Base-by-base conservation (phyloP, 2,888 invertebrate genomes). In the Clanis bilineata region DNA sequence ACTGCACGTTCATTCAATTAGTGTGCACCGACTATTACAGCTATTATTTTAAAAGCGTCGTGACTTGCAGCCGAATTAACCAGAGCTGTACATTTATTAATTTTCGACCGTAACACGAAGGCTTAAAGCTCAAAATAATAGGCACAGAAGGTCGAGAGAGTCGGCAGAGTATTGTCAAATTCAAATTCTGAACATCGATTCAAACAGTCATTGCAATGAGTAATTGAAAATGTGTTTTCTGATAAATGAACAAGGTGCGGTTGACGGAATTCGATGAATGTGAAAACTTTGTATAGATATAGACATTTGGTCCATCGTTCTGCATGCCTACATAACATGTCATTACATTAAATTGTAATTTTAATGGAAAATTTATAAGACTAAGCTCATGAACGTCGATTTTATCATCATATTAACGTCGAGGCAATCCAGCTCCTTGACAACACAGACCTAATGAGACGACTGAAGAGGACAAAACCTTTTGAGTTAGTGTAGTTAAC, bases 1-100 rank as follows among this genome's bases (percentile, higher is more conserved):
- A 83, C 74, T 68, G 69, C 58, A 66, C 79, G 68, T 72, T 79
- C 85, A 77, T 69, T 77, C 73, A 80, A 83, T 80, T 75, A 82
- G 63, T 58, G 81, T 76, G 82, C 83, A 72, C 74, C 65, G 67
- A 64, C 63, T 71, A 67, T 70, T 71, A 68, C 66, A 18, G 68
- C 69, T 74, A 78, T 79, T 76, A 80, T 72, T 71, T 71, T 75
- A 77, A 76, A 77, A 76, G 71, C 70, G 63, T 64, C 59, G 64
- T 59, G 60, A 57, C 60, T 65, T 62, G 64, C 61, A 43, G 59
- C 57, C 61, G 45, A 25, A 60, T 45, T 57, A 57, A 51, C 38
- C 9, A 39, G 55, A 32, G 32, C 43, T 25, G 0, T 0, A 0
- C 7, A 10, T 21, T 43, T 28, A 32, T 15, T 32, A 18, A 32